phyloP scores from a whole-genome alignment of 2,888 invertebrate genomes.

The Lasioglossum lativentre region DNA sequence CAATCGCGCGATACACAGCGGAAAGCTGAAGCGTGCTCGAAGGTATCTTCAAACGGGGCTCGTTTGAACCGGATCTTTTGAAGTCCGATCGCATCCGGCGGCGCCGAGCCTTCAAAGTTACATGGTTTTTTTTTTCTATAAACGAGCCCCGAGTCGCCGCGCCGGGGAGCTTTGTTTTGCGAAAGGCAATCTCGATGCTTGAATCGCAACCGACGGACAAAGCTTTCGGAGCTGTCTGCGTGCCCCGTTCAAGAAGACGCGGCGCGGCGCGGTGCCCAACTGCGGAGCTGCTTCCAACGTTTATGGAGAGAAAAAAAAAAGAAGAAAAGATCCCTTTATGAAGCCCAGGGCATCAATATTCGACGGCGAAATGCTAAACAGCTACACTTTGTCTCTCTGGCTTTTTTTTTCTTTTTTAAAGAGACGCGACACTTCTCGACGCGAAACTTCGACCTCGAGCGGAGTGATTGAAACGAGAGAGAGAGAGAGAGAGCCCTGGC shows the following conservation, averaged over 20 bases:
- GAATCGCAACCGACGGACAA: not conserved
- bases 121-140: not conserved
- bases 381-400: too few species aligned
- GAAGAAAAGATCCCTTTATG: not conserved
- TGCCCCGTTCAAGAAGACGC: not conserved
- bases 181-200: conserved; percentile 1
- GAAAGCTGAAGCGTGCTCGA: not conserved
- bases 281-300: not conserved
- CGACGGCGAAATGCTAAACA: conserved; percentile 2
- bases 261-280: not conserved
- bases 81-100: not conserved
- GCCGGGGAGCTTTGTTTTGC: not conserved
- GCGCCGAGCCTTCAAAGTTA: not conserved
- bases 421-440: not conserved
- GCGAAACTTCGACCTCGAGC: not conserved
- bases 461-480: not conserved
- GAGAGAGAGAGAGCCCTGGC: not conserved
- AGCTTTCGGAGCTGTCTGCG: not conserved
- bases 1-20: not conserved
- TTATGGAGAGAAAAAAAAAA: not conserved
- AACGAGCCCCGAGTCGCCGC: not conserved
- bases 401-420: not conserved
- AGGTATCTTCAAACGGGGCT: not conserved
- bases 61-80: conserved; percentile 2
- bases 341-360: not conserved